Conservation (phyloP, 2,113 vertebrate genomes). For the Euleptes europaea region DNA sequence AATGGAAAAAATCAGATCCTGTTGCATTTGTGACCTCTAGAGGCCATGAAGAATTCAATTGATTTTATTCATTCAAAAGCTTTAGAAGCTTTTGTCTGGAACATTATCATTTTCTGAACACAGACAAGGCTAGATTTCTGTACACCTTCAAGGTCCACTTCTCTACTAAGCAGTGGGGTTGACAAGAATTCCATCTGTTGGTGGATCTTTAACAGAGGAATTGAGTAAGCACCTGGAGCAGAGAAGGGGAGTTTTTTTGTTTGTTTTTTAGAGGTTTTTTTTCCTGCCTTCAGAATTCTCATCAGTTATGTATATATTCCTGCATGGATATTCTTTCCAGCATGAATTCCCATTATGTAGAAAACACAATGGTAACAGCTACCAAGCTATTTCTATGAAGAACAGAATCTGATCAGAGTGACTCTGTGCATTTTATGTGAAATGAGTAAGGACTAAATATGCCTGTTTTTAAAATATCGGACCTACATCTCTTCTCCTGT, state of each 20-base stretch:
- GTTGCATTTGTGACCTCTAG: conserved; percentile 55
- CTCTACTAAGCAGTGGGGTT: neutral
- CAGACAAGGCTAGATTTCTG: neutral
- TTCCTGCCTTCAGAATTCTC: neutral
- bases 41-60: conserved; percentile 38
- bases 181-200: neutral
- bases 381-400: no score
- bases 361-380: no score
- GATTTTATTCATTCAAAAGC: conserved; percentile 42
- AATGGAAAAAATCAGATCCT: conserved; percentile 47
- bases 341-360: no score
- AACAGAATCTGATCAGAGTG: no score
- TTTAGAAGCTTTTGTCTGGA: neutral
- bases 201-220: neutral
- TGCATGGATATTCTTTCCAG: no score
- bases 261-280: no score
- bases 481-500: neutral
- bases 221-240: neutral
- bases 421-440: neutral
- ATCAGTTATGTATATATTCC: no score
- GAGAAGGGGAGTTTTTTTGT: neutral
- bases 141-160: neutral
- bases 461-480: neutral
- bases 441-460: neutral
- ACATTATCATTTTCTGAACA: no score